These are phyloP conservation scores for Varanus komodoensis DNA, from an alignment of 2,113 vertebrate genomes.

Conservation along the genomic window DNA sequence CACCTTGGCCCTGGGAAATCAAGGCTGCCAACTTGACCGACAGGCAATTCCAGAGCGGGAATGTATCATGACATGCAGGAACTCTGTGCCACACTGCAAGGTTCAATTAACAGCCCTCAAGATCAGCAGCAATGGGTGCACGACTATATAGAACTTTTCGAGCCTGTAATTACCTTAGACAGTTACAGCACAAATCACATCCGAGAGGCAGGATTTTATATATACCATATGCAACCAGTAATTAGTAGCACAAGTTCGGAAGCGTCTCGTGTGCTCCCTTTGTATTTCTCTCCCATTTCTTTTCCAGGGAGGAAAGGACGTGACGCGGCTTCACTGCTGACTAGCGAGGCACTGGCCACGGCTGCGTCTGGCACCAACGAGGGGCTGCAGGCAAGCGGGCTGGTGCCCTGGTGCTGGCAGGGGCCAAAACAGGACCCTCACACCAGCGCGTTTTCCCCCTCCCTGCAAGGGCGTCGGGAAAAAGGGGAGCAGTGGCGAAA, in stretches of 20 bases:
- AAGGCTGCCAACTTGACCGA: slow-evolving; percentile 32
- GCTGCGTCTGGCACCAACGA: neutral
- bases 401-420: neutral
- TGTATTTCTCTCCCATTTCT: slow-evolving; percentile 52
- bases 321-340: neutral
- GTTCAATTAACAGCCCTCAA: slow-evolving; percentile 68
- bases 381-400: neutral
- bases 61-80: slow-evolving; percentile 49
- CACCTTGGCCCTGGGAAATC: neutral
- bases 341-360: slow-evolving; percentile 10
- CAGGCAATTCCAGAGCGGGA: slow-evolving; percentile 54
- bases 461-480: neutral
- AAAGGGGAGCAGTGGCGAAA: neutral
- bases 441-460: neutral
- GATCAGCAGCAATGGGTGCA: slow-evolving; percentile 57
- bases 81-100: slow-evolving; percentile 52
- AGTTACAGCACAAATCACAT: slow-evolving; percentile 68
- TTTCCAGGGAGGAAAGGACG: slow-evolving; percentile 48
- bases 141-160: slow-evolving; percentile 70
- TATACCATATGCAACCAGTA: slow-evolving; percentile 50
- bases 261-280: slow-evolving; percentile 66
- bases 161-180: slow-evolving; percentile 70
- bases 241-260: slow-evolving; percentile 72
- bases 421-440: neutral
- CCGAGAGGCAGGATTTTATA: slow-evolving; percentile 69